These are phyloP conservation scores for Apoda limacodes DNA, from an alignment of 2,888 invertebrate genomes.

Conservation along the genomic window DNA sequence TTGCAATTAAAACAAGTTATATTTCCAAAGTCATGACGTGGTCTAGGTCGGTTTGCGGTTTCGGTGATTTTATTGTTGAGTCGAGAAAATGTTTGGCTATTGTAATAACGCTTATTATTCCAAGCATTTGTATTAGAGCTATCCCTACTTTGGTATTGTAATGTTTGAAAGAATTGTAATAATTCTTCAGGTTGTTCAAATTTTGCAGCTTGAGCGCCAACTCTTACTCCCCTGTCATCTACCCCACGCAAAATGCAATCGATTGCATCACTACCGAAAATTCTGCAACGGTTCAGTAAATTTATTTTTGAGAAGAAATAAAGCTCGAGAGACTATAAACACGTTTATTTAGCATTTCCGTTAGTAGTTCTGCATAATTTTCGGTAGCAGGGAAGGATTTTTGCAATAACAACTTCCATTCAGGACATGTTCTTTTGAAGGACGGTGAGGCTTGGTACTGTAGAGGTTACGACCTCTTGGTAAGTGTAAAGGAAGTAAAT, in stretches of 20 bases:
- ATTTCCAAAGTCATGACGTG: too few relatives aligned
- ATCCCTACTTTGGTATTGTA: conserved; percentile 24
- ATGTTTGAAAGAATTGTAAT: conserved; percentile 2
- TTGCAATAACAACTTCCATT: too few relatives aligned
- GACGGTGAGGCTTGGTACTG: too few relatives aligned
- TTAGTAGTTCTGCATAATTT: too few relatives aligned
- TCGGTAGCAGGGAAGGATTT: too few relatives aligned
- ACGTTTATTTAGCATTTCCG: conserved; percentile 14
- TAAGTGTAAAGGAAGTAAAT: too few relatives aligned
- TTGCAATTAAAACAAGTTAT: conserved; percentile 5
- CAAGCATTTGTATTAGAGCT: conserved; percentile 29
- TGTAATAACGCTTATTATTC: conserved; percentile 32
- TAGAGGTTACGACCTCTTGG: too few relatives aligned
- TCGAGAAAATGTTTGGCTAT: conserved; percentile 32
- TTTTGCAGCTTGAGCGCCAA: too few relatives aligned
- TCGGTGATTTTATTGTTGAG: not conserved
- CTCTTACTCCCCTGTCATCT: conserved; percentile 11
- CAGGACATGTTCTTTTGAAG: too few relatives aligned
- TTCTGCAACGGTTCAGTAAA: conserved; percentile 11
- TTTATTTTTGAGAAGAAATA: conserved; percentile 18
- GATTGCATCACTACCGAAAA: too few relatives aligned
- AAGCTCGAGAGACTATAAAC: conserved; percentile 12
- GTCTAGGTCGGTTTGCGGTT: too few relatives aligned
- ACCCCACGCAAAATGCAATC: conserved; percentile 14
- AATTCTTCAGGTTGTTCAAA: too few relatives aligned